Conservation (phyloP, 2,113 vertebrate genomes). For the Actenoides hombroni region DNA sequence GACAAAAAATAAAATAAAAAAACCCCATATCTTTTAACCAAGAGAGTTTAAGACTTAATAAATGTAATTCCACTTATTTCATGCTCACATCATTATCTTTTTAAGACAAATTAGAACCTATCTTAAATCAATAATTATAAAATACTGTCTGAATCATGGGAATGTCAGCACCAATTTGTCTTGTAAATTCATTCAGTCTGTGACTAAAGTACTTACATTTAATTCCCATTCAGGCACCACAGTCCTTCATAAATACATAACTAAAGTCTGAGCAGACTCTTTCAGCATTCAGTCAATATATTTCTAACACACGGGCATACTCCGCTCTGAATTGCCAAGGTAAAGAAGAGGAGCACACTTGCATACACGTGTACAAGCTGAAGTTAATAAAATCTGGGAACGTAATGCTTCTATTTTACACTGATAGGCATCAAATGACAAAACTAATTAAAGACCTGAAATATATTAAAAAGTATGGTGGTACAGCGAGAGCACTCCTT, state of each 20-base stretch:
- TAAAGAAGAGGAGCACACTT: not conserved
- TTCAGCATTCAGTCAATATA: not conserved
- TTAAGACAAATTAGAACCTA: not conserved
- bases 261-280: not conserved
- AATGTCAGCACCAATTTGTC: not conserved
- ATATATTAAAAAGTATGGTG: not conserved
- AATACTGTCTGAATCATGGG: not conserved
- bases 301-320: rapidly evolving
- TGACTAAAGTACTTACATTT: not conserved
- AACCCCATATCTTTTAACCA: not conserved
- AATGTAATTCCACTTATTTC: not conserved
- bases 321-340: not conserved
- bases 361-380: rapidly evolving
- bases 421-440: not conserved
- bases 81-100: not conserved
- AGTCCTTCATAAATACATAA: not conserved
- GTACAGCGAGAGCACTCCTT: not conserved
- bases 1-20: not conserved
- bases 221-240: not conserved
- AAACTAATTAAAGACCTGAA: not conserved
- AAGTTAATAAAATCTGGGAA: not conserved
- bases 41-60: not conserved
- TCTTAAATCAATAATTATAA: not conserved
- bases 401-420: not conserved
- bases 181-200: not conserved